Conservation (phyloP, 1,140 invertebrate species). For the Solenopsis fugax region DNA sequence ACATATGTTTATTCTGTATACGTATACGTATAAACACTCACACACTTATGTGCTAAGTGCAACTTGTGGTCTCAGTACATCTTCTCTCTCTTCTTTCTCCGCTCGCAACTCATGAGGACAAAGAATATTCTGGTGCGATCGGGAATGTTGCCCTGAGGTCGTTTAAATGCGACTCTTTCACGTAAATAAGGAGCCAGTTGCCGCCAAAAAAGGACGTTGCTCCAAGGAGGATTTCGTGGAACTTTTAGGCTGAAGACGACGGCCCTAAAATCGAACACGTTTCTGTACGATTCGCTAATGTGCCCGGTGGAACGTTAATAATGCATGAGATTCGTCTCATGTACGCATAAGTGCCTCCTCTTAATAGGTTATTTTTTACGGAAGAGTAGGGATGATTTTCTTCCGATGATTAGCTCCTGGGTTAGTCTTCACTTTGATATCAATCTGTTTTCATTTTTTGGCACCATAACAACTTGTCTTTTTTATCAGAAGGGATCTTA, state of each 20-base stretch:
- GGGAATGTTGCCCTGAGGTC: conserved; percentile 53
- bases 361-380: too few species aligned
- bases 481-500: too few species aligned
- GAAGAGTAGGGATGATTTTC: too few species aligned
- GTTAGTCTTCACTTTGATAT: too few species aligned
- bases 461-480: too few species aligned
- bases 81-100: conserved; percentile 2
- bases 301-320: conserved; percentile 69
- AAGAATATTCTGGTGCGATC: conserved; percentile 61
- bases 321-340: conserved; percentile 70
- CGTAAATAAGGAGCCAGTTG: background rate
- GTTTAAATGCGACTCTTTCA: conserved; percentile 66
- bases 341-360: background rate
- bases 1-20: too few species aligned
- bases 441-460: too few species aligned
- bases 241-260: conserved; percentile 36
- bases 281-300: conserved; percentile 59
- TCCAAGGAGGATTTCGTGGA: conserved; percentile 35
- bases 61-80: too few species aligned
- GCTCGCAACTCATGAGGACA: conserved; percentile 55
- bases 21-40: too few species aligned
- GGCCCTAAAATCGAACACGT: conserved; percentile 2
- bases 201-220: conserved; percentile 52
- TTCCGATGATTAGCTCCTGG: too few species aligned
- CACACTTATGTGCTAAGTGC: too few species aligned